Evolutionary conservation across 2,888 invertebrate genomes (phyloP).

Genomic region (Agrilus biguttatus): DNA sequence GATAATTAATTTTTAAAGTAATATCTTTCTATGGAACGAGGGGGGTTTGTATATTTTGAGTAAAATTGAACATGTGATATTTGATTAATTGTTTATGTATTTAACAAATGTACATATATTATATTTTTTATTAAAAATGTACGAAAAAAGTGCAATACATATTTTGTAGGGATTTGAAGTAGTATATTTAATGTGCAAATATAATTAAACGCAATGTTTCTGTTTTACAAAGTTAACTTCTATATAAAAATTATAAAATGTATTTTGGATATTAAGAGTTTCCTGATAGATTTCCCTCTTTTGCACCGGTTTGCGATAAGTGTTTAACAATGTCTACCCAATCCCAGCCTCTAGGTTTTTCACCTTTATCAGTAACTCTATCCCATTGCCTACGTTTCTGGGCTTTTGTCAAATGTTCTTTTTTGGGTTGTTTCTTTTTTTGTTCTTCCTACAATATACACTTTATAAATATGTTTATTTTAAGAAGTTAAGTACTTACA

Average conservation of each 20-base stretch:
- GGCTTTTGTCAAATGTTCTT: constrained; percentile 78
- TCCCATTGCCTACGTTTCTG: constrained; percentile 86
- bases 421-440: constrained; percentile 49
- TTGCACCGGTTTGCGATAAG: constrained; percentile 64
- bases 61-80: too few species aligned
- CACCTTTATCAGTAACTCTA: constrained; percentile 63
- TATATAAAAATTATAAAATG: constrained; percentile 9
- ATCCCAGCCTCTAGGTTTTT: constrained; percentile 78
- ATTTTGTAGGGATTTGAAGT: neutral
- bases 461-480: neutral
- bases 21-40: constrained; percentile 1
- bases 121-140: too few species aligned
- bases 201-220: constrained; percentile 7
- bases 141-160: neutral
- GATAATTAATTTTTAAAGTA: constrained; percentile 2
- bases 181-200: constrained; percentile 5
- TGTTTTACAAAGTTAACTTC: constrained; percentile 16
- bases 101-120: neutral
- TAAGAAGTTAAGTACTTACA: constrained; percentile 5
- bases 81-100: too few species aligned
- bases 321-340: constrained; percentile 97
- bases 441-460: constrained; percentile 23
- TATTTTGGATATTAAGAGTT: constrained; percentile 13
- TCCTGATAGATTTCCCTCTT: constrained; percentile 26
- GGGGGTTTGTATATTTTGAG: constrained; percentile 1